Evolutionary conservation across 2,113 vertebrate species (phyloP).

Genomic region (Neopipo cinnamomea): DNA sequence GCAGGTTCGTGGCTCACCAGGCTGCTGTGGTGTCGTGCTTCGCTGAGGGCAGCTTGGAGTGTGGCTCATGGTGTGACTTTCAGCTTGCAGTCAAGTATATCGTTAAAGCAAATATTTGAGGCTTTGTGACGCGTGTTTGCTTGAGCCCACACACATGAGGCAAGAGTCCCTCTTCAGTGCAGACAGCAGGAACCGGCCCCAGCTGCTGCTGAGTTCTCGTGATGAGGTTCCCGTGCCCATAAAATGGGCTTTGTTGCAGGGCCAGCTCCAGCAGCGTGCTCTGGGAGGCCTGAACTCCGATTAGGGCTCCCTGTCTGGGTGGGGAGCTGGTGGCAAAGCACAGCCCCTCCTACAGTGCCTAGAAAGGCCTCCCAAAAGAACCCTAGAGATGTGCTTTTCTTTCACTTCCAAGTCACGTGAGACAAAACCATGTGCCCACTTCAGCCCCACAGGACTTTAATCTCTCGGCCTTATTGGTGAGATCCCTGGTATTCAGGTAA

Average conservation of each 20-base stretch:
- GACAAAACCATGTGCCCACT: neutral
- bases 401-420: neutral
- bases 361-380: neutral
- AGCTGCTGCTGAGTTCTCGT: neutral
- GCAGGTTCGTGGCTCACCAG: neutral
- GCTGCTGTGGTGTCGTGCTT: neutral
- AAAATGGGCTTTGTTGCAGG: neutral
- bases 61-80: accelerated
- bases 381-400: neutral
- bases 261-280: accelerated
- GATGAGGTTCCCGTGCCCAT: neutral
- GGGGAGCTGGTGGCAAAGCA: neutral
- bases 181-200: neutral
- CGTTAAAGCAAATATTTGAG: neutral
- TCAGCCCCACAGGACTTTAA: neutral
- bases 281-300: neutral
- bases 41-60: neutral
- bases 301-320: neutral
- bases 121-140: neutral
- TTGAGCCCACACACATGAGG: neutral
- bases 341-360: neutral
- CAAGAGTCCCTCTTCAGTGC: neutral
- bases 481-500: neutral
- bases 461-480: neutral
- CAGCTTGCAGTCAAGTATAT: neutral